A percentile compares a stretch with the other conserved stretches of the same genome.
These are phyloP conservation scores for Cylindroiulus punctatus DNA, from an alignment of 2,888 invertebrate species.

Conservation along the genomic window DNA sequence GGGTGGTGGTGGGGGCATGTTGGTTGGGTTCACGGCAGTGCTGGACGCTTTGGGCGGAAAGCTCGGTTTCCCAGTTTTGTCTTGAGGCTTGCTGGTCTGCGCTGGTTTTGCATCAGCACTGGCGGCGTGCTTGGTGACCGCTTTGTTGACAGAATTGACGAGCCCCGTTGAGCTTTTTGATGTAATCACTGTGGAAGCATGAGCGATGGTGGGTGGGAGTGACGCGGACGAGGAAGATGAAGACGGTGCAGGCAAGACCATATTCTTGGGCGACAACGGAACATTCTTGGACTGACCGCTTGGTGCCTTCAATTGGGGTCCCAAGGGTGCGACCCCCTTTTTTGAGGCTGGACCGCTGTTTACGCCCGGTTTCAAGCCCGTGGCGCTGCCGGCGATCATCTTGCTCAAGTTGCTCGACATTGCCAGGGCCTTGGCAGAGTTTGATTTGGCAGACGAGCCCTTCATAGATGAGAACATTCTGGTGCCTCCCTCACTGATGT, in stretches of 20 bases:
- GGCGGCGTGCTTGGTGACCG: background rate
- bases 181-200: background rate
- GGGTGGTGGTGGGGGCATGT: constrained; percentile 57
- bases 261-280: background rate
- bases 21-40: background rate
- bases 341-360: constrained; percentile 87
- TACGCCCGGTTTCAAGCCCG: constrained; percentile 85
- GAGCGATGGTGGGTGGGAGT: background rate
- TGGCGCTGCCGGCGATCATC: constrained; percentile 55
- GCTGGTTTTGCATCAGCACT: background rate
- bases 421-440: constrained; percentile 60
- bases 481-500: constrained; percentile 64
- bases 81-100: background rate
- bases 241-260: background rate
- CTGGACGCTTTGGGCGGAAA: background rate
- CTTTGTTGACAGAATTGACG: constrained; percentile 37
- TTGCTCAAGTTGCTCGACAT: constrained; percentile 58
- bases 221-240: constrained; percentile 35
- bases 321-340: constrained; percentile 66
- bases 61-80: constrained; percentile 48
- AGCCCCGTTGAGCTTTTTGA: constrained; percentile 14
- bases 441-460: constrained; percentile 13
- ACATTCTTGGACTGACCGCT: constrained; percentile 21
- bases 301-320: background rate
- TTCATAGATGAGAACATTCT: constrained; percentile 57